Conservation (phyloP, 2,113 vertebrate species). For the Ciconia boyciana region DNA sequence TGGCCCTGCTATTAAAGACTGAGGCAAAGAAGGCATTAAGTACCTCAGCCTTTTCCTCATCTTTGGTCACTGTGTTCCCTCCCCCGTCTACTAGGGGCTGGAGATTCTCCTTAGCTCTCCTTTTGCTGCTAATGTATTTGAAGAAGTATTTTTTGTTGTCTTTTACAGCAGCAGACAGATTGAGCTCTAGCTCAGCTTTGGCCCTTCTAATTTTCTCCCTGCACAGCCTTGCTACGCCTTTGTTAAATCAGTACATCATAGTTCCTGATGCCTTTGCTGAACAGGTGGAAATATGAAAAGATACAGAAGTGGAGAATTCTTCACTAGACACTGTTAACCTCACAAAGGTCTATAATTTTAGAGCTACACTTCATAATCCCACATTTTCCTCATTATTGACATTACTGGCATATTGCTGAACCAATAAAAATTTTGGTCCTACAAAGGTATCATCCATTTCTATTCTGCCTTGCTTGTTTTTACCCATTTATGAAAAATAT, state of each 20-base stretch:
- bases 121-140: no score
- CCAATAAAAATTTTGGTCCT: not conserved
- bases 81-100: no score
- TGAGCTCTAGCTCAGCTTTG: no score
- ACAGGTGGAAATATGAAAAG: not conserved
- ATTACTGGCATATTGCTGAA: not conserved
- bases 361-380: not conserved
- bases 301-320: not conserved
- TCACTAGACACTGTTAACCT: not conserved
- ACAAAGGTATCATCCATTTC: not conserved
- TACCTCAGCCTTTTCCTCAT: no score
- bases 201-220: no score
- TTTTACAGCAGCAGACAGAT: no score
- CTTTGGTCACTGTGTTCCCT: no score
- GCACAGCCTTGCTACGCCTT: no score
- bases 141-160: no score
- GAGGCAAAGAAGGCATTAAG: no score
- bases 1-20: no score
- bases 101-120: no score
- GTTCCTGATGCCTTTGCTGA: not conserved
- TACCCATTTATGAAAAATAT: not conserved
- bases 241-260: not conserved
- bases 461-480: not conserved
- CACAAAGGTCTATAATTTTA: not conserved
- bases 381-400: not conserved